phyloP scores from a whole-genome alignment of 2,113 vertebrate genomes.

The Rhinopithecus roxellana region DNA sequence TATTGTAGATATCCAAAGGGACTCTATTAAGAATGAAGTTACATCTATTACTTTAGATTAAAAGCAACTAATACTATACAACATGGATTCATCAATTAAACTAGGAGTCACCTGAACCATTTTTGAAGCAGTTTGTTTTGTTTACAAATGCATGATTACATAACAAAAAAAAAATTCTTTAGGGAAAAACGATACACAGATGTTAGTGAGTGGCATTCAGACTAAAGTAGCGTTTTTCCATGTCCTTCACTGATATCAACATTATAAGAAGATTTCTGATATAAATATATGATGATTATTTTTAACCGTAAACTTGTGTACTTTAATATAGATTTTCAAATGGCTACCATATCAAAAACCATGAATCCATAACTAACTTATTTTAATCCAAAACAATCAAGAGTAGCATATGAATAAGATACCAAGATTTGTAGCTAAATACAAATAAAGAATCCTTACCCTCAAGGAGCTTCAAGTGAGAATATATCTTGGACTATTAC shows the following conservation, averaged over 20 bases:
- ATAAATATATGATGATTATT: constrained; percentile 21
- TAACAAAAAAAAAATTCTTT: background rate
- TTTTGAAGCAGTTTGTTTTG: constrained; percentile 19
- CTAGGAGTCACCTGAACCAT: background rate
- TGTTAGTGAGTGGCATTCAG: background rate
- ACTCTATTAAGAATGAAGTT: background rate
- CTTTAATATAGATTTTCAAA: constrained; percentile 17
- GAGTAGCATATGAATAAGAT: background rate
- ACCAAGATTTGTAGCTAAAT: background rate
- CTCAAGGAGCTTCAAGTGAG: background rate
- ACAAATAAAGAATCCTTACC: background rate
- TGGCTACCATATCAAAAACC: background rate
- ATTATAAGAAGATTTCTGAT: background rate
- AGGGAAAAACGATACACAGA: background rate
- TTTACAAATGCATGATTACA: constrained; percentile 10
- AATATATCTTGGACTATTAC: background rate
- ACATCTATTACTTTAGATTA: background rate
- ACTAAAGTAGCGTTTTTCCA: background rate
- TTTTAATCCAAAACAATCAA: constrained; percentile 26
- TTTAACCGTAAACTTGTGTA: background rate
- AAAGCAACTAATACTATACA: background rate
- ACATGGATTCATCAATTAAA: constrained; percentile 2
- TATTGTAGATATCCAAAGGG: constrained; percentile 12
- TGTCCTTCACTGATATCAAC: background rate
- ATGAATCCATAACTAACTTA: background rate